A percentile compares a stretch with the other conserved stretches of the same genome.
Evolutionary conservation across 2,113 vertebrate genomes (phyloP).

Genomic region (Zosterops lateralis): DNA sequence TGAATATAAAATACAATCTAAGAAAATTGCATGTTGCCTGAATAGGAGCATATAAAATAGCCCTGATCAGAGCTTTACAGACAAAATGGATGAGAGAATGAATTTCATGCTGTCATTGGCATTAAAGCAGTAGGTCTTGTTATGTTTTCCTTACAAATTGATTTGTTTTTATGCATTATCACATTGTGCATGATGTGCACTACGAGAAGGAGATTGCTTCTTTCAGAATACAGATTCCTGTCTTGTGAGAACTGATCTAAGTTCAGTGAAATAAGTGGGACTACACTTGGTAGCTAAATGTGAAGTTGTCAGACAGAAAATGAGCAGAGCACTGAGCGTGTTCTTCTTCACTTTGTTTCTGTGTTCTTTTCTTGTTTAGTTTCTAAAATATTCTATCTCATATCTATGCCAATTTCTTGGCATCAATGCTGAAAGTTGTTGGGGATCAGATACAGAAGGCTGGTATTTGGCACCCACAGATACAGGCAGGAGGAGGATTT

Average conservation of each 20-base stretch:
- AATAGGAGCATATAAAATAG: not conserved
- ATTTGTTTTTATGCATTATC: slow-evolving; percentile 28
- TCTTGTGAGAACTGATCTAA: not conserved
- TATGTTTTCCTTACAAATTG: not conserved
- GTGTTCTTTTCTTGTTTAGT: not conserved
- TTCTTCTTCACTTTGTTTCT: not conserved
- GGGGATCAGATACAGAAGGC: not conserved
- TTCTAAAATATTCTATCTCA: not conserved
- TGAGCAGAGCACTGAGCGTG: not conserved
- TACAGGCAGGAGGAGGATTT: not conserved
- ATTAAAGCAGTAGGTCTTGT: not conserved
- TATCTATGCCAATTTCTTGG: not conserved
- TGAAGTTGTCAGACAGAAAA: not conserved
- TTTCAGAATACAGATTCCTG: not conserved
- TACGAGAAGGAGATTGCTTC: not conserved
- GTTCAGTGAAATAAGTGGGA: not conserved
- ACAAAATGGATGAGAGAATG: not conserved
- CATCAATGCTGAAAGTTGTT: not conserved
- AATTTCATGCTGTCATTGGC: not conserved
- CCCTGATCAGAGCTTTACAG: not conserved
- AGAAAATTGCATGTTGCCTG: not conserved
- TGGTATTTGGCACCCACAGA: not conserved
- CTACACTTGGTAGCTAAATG: not conserved
- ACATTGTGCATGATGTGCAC: not conserved
- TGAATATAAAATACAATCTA: not conserved